Conservation (phyloP, 2,888 invertebrate species). For the Nephrotoma appendiculata region DNA sequence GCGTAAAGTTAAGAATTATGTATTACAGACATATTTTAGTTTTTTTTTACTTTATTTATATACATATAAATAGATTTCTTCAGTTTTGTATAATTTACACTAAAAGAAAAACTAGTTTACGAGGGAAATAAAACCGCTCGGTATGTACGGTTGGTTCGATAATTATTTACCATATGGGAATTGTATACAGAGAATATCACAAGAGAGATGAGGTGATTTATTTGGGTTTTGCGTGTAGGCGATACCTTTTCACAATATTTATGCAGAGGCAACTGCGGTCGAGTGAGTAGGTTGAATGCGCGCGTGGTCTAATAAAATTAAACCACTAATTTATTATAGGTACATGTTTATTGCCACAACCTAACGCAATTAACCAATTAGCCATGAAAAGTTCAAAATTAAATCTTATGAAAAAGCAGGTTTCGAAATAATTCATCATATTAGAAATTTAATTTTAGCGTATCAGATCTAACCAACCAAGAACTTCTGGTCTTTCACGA, state of each 20-base stretch:
- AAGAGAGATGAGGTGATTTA: not conserved
- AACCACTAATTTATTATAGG: not conserved
- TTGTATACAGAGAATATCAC: not conserved
- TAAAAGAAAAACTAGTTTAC: not conserved
- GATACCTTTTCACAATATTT: not conserved
- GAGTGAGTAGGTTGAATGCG: not conserved
- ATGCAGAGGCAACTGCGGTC: not conserved
- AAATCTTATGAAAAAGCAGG: not conserved
- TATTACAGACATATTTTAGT: not conserved
- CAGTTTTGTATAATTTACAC: not conserved
- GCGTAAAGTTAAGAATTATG: not conserved
- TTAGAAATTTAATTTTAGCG: not conserved
- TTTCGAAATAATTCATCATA: not conserved
- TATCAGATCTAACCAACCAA: not conserved
- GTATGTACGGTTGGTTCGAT: not conserved
- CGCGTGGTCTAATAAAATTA: not conserved
- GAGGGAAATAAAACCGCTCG: not conserved
- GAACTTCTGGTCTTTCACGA: not conserved
- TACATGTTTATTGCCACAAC: not conserved
- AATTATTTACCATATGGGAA: not conserved
- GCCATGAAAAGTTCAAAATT: not conserved
- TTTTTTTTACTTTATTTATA: not conserved
- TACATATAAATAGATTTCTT: not conserved
- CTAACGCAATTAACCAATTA: not conserved
- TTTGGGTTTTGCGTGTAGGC: not conserved